Base-by-base conservation (phyloP, 1,140 invertebrate genomes). In the Leptinotarsa defecta region DNA sequence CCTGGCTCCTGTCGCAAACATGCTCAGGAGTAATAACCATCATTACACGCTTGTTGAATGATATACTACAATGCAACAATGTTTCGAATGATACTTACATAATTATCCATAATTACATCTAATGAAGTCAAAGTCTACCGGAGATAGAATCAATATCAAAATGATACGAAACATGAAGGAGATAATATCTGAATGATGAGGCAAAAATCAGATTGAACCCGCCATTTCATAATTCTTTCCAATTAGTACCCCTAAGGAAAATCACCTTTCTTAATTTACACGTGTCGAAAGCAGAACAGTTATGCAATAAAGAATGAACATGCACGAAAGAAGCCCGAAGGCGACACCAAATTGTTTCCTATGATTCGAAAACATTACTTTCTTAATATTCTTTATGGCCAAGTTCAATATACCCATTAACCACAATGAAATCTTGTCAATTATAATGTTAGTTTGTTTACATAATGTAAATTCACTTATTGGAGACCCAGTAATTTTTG, bases 321-420 rank as follows among this genome's bases (percentile, higher is more conserved):
- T 34, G 27, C 20, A 2, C 64, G 20, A 24, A 20, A 15, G 63
- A n/a, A 20, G 64, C 64, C 64, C 20, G 11, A 34, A 43, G 27
- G 64, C 20, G 20, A 17, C 13, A 24, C 27, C 64, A 65, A 65
- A 65, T 65, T 65, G 64, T 65, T 65, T 65, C 64, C 64, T 65
- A 65, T 22, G 13, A 65, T 34, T 65, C 20, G 27, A 65, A 24
- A 22, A 34, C 27, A 22, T 65, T 65, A 34, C 64, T 65, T 65
- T 65, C 64, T 34, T 67, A 76, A 62, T 67, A 67, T 63, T 15
- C 68, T 65, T 34, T 65, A 34, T 20, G 64, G 57, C 71, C 57
- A 71, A 27, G 69, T 68, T 74, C 63, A 73, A 73, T 48, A 65
- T 57, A 73, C 72, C 72, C 72, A 52, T 74, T 49, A 52, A 73